Percentiles rank a stretch among this genome's conserved stretches.
Conservation (phyloP, 53 echinoderm and acorn worm species). For the Echinarachnius parma region DNA sequence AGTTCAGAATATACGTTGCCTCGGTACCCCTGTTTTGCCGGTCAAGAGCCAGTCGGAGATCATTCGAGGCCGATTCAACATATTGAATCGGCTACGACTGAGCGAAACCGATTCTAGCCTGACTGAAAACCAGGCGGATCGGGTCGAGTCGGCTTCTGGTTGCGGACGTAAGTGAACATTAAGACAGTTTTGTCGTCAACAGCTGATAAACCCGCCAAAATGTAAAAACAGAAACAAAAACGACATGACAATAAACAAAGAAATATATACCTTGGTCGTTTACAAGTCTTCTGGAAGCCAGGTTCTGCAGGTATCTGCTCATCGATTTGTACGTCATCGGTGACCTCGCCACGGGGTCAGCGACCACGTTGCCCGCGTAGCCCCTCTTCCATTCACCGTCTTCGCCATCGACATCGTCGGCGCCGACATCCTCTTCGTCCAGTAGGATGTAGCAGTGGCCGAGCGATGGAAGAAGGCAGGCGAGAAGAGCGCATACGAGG, state of each 20-base stretch:
- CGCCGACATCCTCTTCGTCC: slow-evolving; percentile 11
- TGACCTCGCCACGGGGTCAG: slow-evolving; percentile 29
- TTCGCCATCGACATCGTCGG: background rate
- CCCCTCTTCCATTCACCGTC: slow-evolving; percentile 27
- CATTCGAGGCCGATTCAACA: too few relatives aligned
- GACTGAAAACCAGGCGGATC: too few relatives aligned
- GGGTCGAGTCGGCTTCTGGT: too few relatives aligned
- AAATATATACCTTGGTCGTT: slow-evolving; percentile 24
- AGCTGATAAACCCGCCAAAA: too few relatives aligned
- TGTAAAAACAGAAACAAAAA: too few relatives aligned
- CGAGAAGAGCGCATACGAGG: slow-evolving; percentile 17
- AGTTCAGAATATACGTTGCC: too few relatives aligned
- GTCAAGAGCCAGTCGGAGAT: too few relatives aligned
- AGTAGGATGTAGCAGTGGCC: slow-evolving; percentile 33
- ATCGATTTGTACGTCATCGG: background rate
- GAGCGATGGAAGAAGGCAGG: slow-evolving; percentile 51
- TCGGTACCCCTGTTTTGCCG: too few relatives aligned
- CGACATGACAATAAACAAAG: background rate
- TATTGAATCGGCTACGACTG: too few relatives aligned
- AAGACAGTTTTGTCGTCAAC: too few relatives aligned
- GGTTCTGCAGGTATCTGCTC: slow-evolving; percentile 25
- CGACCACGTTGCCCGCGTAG: slow-evolving; percentile 13
- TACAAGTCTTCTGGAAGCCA: slow-evolving; percentile 22
- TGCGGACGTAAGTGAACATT: too few relatives aligned
- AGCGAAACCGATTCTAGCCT: too few relatives aligned